Percentiles rank a stretch among this genome's conserved stretches.
Evolutionary conservation across 2,797 vertebrate species (phyloP).

Genomic region (Simalia tracyae): DNA sequence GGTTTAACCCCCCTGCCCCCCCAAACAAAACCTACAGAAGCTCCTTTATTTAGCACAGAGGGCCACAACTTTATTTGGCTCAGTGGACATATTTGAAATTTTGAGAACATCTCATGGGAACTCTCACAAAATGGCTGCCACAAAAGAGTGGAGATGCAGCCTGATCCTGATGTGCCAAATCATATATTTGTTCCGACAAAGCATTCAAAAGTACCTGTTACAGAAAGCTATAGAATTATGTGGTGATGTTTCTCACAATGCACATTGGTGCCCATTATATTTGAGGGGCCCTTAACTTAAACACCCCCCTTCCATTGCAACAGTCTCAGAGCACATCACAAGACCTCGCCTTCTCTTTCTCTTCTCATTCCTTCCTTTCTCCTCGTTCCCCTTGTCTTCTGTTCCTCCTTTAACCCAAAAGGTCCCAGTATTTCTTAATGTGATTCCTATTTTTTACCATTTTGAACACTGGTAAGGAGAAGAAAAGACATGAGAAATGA

Average conservation of each 20-base stretch:
- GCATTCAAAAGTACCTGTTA: too few species aligned
- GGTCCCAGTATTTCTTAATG: not conserved
- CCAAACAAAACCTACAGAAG: not conserved
- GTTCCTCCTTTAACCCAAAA: not conserved
- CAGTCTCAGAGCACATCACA: not conserved
- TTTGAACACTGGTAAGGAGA: accelerated
- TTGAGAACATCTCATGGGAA: not conserved
- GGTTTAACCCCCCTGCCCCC: not conserved
- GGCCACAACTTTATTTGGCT: not conserved
- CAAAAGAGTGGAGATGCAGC: not conserved
- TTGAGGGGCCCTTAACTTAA: not conserved
- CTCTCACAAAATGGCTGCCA: not conserved
- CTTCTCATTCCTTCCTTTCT: too few species aligned
- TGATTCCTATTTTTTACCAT: constrained; percentile 4
- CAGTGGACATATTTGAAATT: not conserved
- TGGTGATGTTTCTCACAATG: not conserved
- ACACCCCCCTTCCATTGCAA: not conserved
- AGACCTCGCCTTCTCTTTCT: not conserved
- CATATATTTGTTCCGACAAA: not conserved
- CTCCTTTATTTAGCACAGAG: too few species aligned
- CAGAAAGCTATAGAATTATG: not conserved
- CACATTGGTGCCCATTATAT: not conserved
- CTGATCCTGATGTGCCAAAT: not conserved
- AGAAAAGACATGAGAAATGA: constrained; percentile 46
- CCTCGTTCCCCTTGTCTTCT: not conserved